These are phyloP conservation scores for Achlya flavicornis DNA, from an alignment of 2,888 invertebrate species.

Conservation along the genomic window DNA sequence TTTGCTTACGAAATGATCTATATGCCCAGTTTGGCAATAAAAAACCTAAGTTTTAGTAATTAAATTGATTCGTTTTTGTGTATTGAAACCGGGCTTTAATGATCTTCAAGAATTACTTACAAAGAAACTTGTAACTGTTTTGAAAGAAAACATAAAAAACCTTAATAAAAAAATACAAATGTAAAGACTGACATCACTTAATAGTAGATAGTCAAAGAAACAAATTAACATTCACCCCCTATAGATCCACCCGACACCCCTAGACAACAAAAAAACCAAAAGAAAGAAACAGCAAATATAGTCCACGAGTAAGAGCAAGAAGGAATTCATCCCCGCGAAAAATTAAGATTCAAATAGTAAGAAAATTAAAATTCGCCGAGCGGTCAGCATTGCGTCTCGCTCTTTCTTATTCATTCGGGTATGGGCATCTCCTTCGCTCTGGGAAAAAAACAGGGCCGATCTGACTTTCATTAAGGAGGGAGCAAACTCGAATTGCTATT, in stretches of 20 bases:
- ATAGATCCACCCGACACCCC: slow-evolving; percentile 42
- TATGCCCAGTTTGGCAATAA: too few relatives aligned
- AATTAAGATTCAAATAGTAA: slow-evolving; percentile 84
- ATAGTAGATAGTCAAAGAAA: slow-evolving; percentile 48
- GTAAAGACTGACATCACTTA: background rate
- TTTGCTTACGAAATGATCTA: too few relatives aligned
- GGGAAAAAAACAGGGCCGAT: slow-evolving; percentile 63
- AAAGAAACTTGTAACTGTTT: too few relatives aligned
- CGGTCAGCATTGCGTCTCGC: slow-evolving; percentile 65
- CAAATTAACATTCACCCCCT: slow-evolving; percentile 55
- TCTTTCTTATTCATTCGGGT: slow-evolving; percentile 33
- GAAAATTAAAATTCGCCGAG: slow-evolving; percentile 83
- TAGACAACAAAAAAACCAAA: slow-evolving; percentile 57
- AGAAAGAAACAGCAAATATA: slow-evolving; percentile 56
- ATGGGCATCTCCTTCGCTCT: slow-evolving; percentile 40
- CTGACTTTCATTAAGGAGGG: slow-evolving; percentile 58
- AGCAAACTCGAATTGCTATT: slow-evolving; percentile 49
- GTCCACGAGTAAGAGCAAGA: slow-evolving; percentile 47
- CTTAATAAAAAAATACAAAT: slow-evolving; percentile 11
- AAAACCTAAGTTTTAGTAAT: too few relatives aligned
- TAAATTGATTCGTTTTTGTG: too few relatives aligned
- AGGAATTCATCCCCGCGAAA: slow-evolving; percentile 67
- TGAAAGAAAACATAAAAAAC: slow-evolving; percentile 38
- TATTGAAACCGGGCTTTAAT: too few relatives aligned
- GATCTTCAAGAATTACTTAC: too few relatives aligned